phyloP scores from a whole-genome alignment of 2,888 invertebrate species.

The Drosophila subsilvestris region DNA sequence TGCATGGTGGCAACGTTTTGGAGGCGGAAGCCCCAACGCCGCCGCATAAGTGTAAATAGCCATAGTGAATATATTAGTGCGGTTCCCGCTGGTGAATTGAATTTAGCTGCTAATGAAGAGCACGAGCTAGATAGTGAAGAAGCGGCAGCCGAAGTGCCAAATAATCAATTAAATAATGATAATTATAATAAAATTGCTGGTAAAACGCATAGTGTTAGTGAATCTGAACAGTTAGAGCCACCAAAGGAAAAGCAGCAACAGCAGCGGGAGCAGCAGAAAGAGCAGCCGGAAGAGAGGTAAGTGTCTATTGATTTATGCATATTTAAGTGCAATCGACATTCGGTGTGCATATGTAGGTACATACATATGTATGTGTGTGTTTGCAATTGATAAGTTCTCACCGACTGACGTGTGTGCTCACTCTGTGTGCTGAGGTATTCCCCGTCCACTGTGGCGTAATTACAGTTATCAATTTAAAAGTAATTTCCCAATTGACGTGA shows the following conservation, averaged over 20 bases:
- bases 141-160: conserved; percentile 58
- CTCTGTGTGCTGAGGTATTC: conserved; percentile 17
- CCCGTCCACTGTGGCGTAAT: conserved; percentile 38
- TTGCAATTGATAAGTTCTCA: conserved; percentile 25
- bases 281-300: conserved; percentile 46
- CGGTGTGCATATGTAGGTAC: neutral
- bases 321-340: conserved; percentile 17
- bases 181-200: conserved; percentile 38
- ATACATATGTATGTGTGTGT: neutral
- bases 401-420: conserved; percentile 25
- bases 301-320: conserved; percentile 17
- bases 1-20: conserved; percentile 38
- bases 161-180: conserved; percentile 54
- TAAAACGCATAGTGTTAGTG: conserved; percentile 42
- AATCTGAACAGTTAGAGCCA: conserved; percentile 41
- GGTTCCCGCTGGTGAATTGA: conserved; percentile 52
- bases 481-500: conserved; percentile 41
- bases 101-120: conserved; percentile 30
- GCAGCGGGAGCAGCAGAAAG: conserved; percentile 14
- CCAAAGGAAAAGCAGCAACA: conserved; percentile 33
- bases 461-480: conserved; percentile 38
- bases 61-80: conserved; percentile 47
- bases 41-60: conserved; percentile 58
- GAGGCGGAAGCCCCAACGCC: conserved; percentile 18
- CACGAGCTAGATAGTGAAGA: conserved; percentile 10